These are phyloP conservation scores for Passer domesticus DNA, from an alignment of 2,113 vertebrate genomes.

Conservation along the genomic window DNA sequence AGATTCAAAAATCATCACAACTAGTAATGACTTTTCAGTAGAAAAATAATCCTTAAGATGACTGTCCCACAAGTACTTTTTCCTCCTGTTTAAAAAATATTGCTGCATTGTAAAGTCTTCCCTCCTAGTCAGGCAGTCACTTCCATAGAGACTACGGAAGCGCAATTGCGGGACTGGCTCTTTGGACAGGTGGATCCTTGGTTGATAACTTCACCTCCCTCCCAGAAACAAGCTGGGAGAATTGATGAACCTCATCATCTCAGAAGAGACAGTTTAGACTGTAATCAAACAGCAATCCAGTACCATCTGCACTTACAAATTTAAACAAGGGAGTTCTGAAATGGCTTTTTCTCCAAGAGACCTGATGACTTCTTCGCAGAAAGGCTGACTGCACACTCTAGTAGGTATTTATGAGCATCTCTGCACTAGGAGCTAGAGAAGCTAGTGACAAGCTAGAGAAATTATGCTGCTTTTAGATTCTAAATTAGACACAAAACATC, in stretches of 20 bases:
- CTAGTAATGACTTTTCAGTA: neutral
- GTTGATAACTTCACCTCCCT: neutral
- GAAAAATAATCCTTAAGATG: neutral
- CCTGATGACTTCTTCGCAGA: neutral
- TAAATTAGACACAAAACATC: neutral
- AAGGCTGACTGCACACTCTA: neutral
- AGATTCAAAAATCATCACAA: neutral
- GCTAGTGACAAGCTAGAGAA: neutral
- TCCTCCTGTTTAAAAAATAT: neutral
- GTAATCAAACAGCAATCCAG: neutral
- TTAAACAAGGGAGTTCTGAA: neutral
- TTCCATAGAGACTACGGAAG: neutral
- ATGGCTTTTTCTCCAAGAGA: neutral
- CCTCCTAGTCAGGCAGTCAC: neutral
- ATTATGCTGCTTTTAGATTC: neutral
- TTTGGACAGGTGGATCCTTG: neutral
- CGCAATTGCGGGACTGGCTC: neutral
- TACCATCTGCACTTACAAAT: neutral
- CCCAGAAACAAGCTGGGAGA: neutral
- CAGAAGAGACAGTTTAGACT: neutral
- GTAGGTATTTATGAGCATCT: neutral
- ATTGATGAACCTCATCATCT: rapidly evolving
- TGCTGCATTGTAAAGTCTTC: neutral
- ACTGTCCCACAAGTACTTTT: no score
- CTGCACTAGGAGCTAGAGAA: neutral